These are phyloP conservation scores for Drosophila sulfurigaster DNA, from an alignment of 1,140 invertebrate species.

Conservation along the genomic window DNA sequence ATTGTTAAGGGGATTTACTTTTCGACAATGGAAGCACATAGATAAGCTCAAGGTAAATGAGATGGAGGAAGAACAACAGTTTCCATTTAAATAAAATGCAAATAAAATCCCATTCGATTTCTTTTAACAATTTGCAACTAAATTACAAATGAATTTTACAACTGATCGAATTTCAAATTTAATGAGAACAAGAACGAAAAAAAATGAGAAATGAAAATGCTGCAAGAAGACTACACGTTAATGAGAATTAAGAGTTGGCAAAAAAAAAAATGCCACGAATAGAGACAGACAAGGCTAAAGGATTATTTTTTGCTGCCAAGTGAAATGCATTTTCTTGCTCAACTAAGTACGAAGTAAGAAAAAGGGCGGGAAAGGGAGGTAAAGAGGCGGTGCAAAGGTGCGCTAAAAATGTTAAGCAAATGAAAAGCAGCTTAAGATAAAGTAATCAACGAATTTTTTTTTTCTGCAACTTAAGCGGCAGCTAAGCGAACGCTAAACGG, in stretches of 20 bases:
- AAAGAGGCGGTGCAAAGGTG: slow-evolving; percentile 10
- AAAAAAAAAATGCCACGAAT: slow-evolving; percentile 20
- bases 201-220: slow-evolving; percentile 11
- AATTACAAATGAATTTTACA: slow-evolving; percentile 67
- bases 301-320: slow-evolving; percentile 51
- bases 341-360: background rate
- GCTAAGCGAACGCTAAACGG: slow-evolving; percentile 33
- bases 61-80: background rate
- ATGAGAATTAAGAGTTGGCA: slow-evolving; percentile 37
- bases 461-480: slow-evolving; percentile 48
- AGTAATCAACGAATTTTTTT: slow-evolving; percentile 56
- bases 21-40: background rate
- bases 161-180: slow-evolving; percentile 65
- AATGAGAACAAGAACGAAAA: slow-evolving; percentile 44
- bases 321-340: slow-evolving; percentile 54
- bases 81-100: slow-evolving; percentile 6
- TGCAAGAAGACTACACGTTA: slow-evolving; percentile 22
- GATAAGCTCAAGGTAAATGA: background rate
- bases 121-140: slow-evolving; percentile 30
- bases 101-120: slow-evolving; percentile 26
- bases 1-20: slow-evolving; percentile 2
- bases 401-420: slow-evolving; percentile 42
- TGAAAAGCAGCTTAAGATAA: slow-evolving; percentile 61
- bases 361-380: background rate
- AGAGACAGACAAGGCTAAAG: slow-evolving; percentile 46